Conservation (phyloP, 2,797 vertebrate genomes). For the Gila robusta region DNA sequence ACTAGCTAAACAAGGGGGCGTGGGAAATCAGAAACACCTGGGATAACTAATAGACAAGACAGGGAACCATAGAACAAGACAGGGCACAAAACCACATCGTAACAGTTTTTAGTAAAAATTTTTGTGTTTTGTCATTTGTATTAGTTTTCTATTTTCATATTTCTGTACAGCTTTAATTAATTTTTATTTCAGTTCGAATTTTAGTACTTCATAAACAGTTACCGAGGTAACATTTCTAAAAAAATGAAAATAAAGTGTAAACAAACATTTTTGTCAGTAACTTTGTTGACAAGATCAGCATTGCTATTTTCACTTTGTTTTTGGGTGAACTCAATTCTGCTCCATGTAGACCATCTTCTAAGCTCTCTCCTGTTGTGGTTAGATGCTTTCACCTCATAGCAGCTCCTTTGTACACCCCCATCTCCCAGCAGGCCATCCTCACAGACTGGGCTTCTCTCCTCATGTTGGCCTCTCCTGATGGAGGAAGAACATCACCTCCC, state of each 20-base stretch:
- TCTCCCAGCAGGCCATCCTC: constrained; percentile 74
- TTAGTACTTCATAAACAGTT: too few species aligned
- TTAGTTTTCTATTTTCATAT: too few species aligned
- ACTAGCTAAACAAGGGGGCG: too few species aligned
- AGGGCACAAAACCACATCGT: too few species aligned
- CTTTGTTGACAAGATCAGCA: constrained; percentile 5
- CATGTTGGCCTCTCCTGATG: constrained; percentile 74
- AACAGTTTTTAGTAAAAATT: too few species aligned
- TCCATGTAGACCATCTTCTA: not conserved
- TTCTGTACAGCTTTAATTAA: too few species aligned
- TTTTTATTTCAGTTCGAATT: too few species aligned
- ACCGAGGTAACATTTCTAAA: not conserved
- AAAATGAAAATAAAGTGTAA: not conserved
- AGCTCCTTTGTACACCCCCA: constrained; percentile 39
- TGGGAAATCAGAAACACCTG: too few species aligned
- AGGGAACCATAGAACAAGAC: too few species aligned
- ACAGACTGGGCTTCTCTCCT: constrained; percentile 68
- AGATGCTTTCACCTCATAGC: constrained; percentile 55
- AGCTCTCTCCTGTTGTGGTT: constrained; percentile 13
- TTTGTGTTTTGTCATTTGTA: too few species aligned
- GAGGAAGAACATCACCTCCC: constrained; percentile 70
- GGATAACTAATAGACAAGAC: too few species aligned
- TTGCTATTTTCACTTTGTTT: not conserved
- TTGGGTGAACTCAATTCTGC: not conserved
- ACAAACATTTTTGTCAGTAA: not conserved